Percentiles rank a stretch among this genome's conserved stretches.
phyloP scores from a whole-genome alignment of 2,888 invertebrate genomes.

The Prenolepis imparis region DNA sequence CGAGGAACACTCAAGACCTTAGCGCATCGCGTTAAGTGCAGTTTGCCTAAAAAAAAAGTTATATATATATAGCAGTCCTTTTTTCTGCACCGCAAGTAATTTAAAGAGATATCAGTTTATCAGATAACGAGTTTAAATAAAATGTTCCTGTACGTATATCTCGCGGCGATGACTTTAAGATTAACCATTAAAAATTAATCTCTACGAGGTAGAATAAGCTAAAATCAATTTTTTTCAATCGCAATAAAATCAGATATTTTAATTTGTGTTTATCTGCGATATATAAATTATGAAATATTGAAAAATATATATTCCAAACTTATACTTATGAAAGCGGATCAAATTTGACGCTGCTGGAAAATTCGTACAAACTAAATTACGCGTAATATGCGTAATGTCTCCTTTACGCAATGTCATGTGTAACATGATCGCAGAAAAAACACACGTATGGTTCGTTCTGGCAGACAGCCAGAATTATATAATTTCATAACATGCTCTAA shows the following conservation, averaged over 20 bases:
- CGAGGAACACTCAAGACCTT: constrained; percentile 26
- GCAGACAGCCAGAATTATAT: constrained; percentile 60
- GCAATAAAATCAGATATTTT: constrained; percentile 2
- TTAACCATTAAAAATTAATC: not conserved
- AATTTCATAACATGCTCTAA: constrained; percentile 48
- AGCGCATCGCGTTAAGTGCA: not conserved
- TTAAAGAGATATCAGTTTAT: not conserved
- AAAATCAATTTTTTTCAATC: constrained; percentile 10
- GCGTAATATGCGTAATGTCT: not conserved
- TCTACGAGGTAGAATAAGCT: not conserved
- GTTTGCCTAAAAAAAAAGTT: not conserved
- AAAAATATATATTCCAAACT: not conserved
- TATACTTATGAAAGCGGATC: constrained; percentile 10
- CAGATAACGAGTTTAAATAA: not conserved
- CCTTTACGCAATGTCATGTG: constrained; percentile 22
- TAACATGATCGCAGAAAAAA: constrained; percentile 16
- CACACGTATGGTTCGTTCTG: constrained; percentile 32
- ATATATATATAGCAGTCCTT: not conserved
- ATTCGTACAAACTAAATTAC: constrained; percentile 23
- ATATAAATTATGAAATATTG: not conserved
- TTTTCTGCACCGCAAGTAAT: not conserved
- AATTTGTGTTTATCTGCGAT: not conserved
- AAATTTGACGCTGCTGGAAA: constrained; percentile 15
- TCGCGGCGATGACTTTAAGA: not conserved
- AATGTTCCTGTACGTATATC: not conserved